Base-by-base conservation (phyloP, 2,888 invertebrate genomes). In the Eupsilia transversa region DNA sequence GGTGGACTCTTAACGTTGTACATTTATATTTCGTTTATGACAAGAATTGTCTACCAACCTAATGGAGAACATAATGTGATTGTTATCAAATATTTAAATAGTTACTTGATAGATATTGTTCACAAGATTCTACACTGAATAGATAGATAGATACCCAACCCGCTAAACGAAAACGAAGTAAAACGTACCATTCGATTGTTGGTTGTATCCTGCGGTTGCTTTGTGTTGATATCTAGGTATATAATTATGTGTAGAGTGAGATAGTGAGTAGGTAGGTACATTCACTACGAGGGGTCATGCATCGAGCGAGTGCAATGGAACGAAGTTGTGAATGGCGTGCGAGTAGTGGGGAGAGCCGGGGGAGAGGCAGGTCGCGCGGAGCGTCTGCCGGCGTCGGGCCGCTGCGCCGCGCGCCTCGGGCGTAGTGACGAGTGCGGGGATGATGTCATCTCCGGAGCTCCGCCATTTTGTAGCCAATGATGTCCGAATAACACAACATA, bases 371-470 rank as follows among this genome's bases (percentile, higher is more conserved):
- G 85, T 80, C 77, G 80, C 81, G 86, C 85, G 77, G 81, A 74
- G 80, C 85, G 86, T 82, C 74, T 77, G 83, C 81, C 84, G 82
- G 77, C 70, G 76, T 63, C 67, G 75, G 60, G 83, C 82, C 83
- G 86, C 59, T 41, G 68, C 80, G 78, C 70, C 70, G 72, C 52
- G 33, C 80, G 77, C 70, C 75, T 77, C 84, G 74, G 72, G 80
- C 77, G 86, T 84, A 87, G 87, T 89, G 89, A 83, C 87, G 89
- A 87, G 87, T 83, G 88, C 81, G 79, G 85, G 91, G 71, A 88
- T 94, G 94, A 94, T 93, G 94, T 94, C 94, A 94, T 92, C 91
- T 92, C 91, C 90, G 91, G 86, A 80, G 85, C 83, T 87, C 90
- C 92, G 91, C 91, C 91, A 91, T 93, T 92, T 92, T 92, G 92